phyloP scores from a whole-genome alignment of 1,140 invertebrate species.

The Ostrea edulis region DNA sequence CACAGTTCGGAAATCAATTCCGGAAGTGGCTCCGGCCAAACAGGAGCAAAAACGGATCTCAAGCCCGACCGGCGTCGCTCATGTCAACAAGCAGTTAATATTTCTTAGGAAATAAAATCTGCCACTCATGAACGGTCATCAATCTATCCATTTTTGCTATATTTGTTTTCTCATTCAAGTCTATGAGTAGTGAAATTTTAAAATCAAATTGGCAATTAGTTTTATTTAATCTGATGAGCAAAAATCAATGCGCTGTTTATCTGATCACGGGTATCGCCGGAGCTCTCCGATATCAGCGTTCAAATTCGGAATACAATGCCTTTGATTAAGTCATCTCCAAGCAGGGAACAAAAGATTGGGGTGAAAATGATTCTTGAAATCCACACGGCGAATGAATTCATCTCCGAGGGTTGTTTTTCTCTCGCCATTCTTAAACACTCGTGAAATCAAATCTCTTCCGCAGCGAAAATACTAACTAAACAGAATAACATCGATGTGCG shows the following conservation, averaged over 20 bases:
- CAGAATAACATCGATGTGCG: slow-evolving; percentile 9
- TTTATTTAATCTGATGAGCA: slow-evolving; percentile 30
- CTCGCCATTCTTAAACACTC: slow-evolving; percentile 6
- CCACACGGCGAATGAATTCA: not conserved
- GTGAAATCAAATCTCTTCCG: slow-evolving; percentile 35
- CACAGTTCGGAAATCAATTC: slow-evolving; percentile 38
- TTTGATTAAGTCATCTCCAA: slow-evolving; percentile 33
- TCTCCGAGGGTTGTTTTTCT: not conserved
- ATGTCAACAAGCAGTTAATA: slow-evolving; percentile 25
- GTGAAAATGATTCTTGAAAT: slow-evolving; percentile 30
- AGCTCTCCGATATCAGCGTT: not conserved
- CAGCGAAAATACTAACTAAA: slow-evolving; percentile 9
- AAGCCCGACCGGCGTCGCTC: slow-evolving; percentile 1
- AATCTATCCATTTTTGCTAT: slow-evolving; percentile 30
- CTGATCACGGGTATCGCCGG: not conserved
- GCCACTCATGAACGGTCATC: not conserved
- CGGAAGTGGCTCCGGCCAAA: slow-evolving; percentile 32
- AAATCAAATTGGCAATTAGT: slow-evolving; percentile 43
- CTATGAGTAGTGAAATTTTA: slow-evolving; percentile 13
- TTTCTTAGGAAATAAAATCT: not conserved
- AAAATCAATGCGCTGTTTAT: slow-evolving; percentile 29
- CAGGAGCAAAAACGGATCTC: slow-evolving; percentile 38
- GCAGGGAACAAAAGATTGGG: not conserved
- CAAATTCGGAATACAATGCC: not conserved
- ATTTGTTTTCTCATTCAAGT: slow-evolving; percentile 18